These are phyloP conservation scores for Caranx ignobilis DNA, from an alignment of 2,113 vertebrate species.

Conservation along the genomic window DNA sequence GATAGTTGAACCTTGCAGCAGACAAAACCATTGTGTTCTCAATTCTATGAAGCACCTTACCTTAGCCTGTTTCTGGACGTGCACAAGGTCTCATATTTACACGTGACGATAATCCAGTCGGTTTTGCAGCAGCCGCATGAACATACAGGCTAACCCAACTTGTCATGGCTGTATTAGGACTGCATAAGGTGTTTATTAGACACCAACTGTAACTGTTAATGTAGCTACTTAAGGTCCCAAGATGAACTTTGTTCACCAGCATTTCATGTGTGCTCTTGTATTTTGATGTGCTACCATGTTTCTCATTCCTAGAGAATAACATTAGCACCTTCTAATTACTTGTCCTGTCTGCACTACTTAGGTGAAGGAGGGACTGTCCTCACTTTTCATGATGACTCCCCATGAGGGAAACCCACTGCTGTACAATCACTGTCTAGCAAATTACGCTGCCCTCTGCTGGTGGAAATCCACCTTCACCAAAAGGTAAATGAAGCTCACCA, in stretches of 20 bases:
- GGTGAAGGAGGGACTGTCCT: conserved; percentile 14
- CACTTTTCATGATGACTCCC: conserved; percentile 16
- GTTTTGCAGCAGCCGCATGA: background rate
- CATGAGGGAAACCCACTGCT: conserved; percentile 35
- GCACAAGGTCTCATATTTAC: background rate
- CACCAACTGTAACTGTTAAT: background rate
- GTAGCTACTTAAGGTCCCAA: conserved; percentile 5
- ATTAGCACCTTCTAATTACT: conserved; percentile 6
- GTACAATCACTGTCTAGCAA: conserved; percentile 59
- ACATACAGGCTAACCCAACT: background rate
- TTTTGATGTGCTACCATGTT: conserved; percentile 18
- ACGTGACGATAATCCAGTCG: background rate
- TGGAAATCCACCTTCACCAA: conserved; percentile 25
- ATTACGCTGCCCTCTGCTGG: conserved; percentile 79
- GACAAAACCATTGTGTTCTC: background rate
- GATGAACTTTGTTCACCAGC: conserved; percentile 45
- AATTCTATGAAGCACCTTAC: background rate
- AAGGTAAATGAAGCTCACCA: conserved; percentile 26
- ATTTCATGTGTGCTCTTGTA: conserved; percentile 28
- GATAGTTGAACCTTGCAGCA: too few relatives aligned
- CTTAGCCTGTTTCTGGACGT: background rate
- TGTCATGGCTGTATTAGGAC: background rate
- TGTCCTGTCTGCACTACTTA: conserved; percentile 19
- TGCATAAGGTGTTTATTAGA: background rate
- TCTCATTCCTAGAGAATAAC: conserved; percentile 4